Conservation (phyloP, 35 echinoderm and acorn worm species). For the Hemicentrotus pulcherrimus region DNA sequence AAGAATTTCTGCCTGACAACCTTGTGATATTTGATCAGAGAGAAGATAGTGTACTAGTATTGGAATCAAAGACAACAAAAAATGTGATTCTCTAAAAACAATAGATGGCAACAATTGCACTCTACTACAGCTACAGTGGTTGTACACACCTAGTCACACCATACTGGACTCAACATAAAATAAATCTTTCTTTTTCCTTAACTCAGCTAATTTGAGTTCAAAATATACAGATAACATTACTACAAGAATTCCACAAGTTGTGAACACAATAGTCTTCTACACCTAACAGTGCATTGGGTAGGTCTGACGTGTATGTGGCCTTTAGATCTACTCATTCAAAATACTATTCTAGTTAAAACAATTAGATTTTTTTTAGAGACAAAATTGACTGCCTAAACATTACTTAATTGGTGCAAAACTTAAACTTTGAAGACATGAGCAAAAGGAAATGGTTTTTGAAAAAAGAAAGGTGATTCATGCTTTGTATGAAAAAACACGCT, state of each 20-base stretch:
- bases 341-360: neutral
- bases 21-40: too few relatives aligned
- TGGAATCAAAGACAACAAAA: too few relatives aligned
- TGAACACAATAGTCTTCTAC: neutral
- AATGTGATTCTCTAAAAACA: neutral
- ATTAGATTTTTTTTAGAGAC: too few relatives aligned
- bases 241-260: neutral
- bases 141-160: neutral
- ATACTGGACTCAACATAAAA: neutral
- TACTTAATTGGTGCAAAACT: too few relatives aligned
- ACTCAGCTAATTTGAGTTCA: neutral
- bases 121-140: neutral
- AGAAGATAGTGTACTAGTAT: too few relatives aligned
- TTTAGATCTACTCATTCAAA: neutral
- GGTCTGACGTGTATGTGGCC: neutral
- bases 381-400: too few relatives aligned
- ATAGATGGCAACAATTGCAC: slow-evolving; percentile 2
- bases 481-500: too few relatives aligned
- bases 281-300: neutral
- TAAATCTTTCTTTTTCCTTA: neutral
- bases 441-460: too few relatives aligned
- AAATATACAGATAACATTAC: neutral
- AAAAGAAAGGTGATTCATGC: too few relatives aligned
- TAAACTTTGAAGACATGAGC: too few relatives aligned
- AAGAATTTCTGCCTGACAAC: too few relatives aligned